These are phyloP conservation scores for Pampusana beccarii DNA, from an alignment of 2,113 vertebrate species.

Conservation along the genomic window DNA sequence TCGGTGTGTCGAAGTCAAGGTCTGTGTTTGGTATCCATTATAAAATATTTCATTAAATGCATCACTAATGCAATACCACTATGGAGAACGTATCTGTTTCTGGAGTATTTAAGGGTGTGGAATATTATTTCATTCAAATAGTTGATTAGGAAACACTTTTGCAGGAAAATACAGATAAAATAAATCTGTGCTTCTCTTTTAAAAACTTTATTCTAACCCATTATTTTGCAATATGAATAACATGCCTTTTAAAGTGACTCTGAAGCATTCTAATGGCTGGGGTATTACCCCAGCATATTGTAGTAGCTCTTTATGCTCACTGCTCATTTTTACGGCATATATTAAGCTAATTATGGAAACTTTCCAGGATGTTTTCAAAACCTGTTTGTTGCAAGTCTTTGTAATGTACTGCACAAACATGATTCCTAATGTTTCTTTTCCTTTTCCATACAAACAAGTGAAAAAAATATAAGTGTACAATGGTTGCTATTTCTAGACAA, in stretches of 20 bases:
- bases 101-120: background rate
- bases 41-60: background rate
- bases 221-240: background rate
- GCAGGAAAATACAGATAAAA: background rate
- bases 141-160: background rate
- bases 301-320: background rate
- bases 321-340: background rate
- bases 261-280: background rate
- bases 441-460: constrained; percentile 25
- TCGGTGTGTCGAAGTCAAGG: background rate
- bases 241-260: background rate
- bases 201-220: background rate
- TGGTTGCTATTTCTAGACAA: constrained; percentile 57
- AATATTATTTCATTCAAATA: background rate
- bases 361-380: constrained; percentile 26
- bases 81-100: background rate
- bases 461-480: background rate
- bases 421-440: constrained; percentile 30
- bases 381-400: constrained; percentile 40
- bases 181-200: background rate
- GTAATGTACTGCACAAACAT: background rate
- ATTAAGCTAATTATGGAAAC: background rate
- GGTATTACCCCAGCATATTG: background rate
- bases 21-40: background rate
- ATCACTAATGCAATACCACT: too few relatives aligned